phyloP scores from a whole-genome alignment of 2,888 invertebrate genomes.

The Junonia oenone region DNA sequence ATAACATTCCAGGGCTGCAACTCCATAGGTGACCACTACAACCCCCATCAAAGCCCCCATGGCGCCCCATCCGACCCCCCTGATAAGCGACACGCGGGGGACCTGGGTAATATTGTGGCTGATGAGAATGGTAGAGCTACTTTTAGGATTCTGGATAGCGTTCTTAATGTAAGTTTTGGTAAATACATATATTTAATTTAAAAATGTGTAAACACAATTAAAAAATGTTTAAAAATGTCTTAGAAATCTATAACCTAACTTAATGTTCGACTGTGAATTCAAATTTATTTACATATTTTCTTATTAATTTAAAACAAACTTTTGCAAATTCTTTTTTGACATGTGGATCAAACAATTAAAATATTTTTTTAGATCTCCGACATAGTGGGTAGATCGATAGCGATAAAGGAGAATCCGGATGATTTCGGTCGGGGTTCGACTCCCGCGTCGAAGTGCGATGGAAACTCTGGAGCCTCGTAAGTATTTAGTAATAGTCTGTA shows the following conservation, averaged over 20 bases:
- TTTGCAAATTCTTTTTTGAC: too few species aligned
- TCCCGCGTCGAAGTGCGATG: constrained; percentile 77
- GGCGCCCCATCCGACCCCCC: constrained; percentile 85
- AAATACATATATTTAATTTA: too few species aligned
- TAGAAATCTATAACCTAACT: too few species aligned
- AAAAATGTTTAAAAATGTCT: too few species aligned
- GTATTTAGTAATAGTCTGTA: constrained; percentile 28
- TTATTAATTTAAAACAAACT: too few species aligned
- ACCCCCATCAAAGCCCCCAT: constrained; percentile 87
- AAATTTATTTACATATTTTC: too few species aligned
- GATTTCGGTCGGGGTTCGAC: constrained; percentile 79
- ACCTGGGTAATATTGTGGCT: constrained; percentile 91
- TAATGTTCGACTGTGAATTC: too few species aligned
- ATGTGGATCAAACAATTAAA: too few species aligned
- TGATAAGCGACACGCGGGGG: constrained; percentile 89
- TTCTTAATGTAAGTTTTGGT: constrained; percentile 54
- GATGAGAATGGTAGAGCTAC: constrained; percentile 83
- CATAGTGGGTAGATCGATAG: constrained; percentile 88
- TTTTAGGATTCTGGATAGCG: constrained; percentile 54
- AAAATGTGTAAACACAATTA: too few species aligned
- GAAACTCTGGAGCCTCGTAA: constrained; percentile 82
- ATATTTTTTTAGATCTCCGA: constrained; percentile 82
- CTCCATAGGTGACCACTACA: constrained; percentile 94
- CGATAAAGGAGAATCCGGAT: constrained; percentile 82
- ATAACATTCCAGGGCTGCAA: constrained; percentile 89